These are phyloP conservation scores for Centropyge bicolor DNA, from an alignment of 2,797 vertebrate species.

Conservation along the genomic window DNA sequence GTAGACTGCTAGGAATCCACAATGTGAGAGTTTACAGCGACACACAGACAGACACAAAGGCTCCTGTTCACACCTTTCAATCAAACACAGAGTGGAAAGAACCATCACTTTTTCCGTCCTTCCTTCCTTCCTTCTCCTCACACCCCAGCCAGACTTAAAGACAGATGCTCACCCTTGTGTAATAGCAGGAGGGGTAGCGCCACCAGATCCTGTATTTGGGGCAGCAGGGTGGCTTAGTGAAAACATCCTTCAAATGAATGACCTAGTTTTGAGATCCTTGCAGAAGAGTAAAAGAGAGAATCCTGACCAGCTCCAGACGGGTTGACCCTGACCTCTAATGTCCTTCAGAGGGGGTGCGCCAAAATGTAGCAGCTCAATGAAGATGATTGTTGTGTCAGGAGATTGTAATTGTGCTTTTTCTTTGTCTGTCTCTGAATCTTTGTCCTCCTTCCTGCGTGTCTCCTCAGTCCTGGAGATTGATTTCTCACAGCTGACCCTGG, in stretches of 20 bases:
- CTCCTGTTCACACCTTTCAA: constrained; percentile 13
- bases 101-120: not conserved
- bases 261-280: constrained; percentile 51
- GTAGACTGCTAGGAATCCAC: constrained; percentile 49
- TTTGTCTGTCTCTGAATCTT: constrained; percentile 1
- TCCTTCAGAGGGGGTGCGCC: not conserved
- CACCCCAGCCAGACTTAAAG: constrained; percentile 19
- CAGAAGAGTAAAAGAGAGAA: constrained; percentile 4
- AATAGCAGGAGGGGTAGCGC: constrained; percentile 29
- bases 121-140: not conserved
- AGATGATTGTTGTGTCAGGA: not conserved
- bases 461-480: constrained; percentile 92
- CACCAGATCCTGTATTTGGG: constrained; percentile 52
- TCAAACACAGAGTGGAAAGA: not conserved
- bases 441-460: constrained; percentile 1
- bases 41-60: not conserved
- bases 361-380: not conserved
- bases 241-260: constrained; percentile 47
- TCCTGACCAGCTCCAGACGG: not conserved
- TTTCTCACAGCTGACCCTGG: constrained; percentile 93
- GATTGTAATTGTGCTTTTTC: not conserved
- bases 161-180: constrained; percentile 48
- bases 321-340: constrained; percentile 12
- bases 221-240: constrained; percentile 57
- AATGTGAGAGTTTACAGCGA: constrained; percentile 7